phyloP scores from a whole-genome alignment of 2,797 vertebrate genomes.

The Tragopan temminckii region DNA sequence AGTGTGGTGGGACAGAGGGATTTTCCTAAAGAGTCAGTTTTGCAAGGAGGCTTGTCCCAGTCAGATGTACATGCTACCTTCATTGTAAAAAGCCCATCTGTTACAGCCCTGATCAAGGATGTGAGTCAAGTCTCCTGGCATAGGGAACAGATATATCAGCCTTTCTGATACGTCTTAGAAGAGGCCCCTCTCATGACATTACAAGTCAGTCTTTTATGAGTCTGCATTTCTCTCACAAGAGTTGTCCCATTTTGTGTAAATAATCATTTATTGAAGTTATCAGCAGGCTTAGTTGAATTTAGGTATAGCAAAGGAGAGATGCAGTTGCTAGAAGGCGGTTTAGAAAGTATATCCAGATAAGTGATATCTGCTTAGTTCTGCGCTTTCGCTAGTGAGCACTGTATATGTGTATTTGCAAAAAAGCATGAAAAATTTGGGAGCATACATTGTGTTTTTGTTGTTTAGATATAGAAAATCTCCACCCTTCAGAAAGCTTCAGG shows the following conservation, averaged over 20 bases:
- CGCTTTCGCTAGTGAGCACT: background rate
- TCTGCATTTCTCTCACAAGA: background rate
- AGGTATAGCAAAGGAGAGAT: background rate
- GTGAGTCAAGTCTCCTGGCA: background rate
- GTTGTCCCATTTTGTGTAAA: background rate
- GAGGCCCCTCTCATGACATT: background rate
- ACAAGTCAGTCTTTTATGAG: background rate
- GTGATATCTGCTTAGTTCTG: background rate
- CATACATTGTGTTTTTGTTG: background rate
- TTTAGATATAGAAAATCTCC: background rate
- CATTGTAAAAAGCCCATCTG: background rate
- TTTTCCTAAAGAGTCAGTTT: background rate
- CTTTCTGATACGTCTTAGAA: background rate
- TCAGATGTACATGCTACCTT: background rate
- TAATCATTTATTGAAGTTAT: background rate
- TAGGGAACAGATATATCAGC: background rate
- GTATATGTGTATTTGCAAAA: background rate
- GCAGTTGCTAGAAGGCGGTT: background rate
- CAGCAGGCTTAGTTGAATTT: background rate
- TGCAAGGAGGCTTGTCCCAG: background rate
- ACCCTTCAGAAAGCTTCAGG: background rate
- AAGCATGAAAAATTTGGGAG: background rate
- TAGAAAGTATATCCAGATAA: background rate
- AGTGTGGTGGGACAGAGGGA: background rate
- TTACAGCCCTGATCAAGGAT: background rate